phyloP scores from a whole-genome alignment of 1,140 invertebrate genomes.

The Drosophila ogumai region DNA sequence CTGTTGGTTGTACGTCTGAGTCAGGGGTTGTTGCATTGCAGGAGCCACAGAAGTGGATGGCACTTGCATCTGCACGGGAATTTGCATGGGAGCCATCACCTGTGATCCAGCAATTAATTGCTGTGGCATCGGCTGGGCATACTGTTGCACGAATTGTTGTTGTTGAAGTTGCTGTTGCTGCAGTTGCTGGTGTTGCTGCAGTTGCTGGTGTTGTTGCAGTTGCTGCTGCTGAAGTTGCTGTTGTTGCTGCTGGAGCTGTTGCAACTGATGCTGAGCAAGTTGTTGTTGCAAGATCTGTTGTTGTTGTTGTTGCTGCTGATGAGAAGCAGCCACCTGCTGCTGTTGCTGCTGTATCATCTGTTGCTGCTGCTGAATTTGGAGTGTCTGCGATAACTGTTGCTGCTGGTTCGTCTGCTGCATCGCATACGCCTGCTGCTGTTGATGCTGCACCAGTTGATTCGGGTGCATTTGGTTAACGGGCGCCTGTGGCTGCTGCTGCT shows the following conservation, averaged over 20 bases:
- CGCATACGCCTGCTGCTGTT: slow-evolving; percentile 34
- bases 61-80: slow-evolving; percentile 63
- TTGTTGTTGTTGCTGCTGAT: slow-evolving; percentile 59
- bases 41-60: slow-evolving; percentile 40
- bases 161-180: slow-evolving; percentile 57
- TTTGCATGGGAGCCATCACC: slow-evolving; percentile 80
- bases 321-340: slow-evolving; percentile 39
- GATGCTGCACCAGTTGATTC: slow-evolving; percentile 38
- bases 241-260: slow-evolving; percentile 44
- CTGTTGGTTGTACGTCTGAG: slow-evolving; percentile 33
- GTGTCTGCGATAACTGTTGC: slow-evolving; percentile 44
- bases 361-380: slow-evolving; percentile 47
- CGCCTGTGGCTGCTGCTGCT: slow-evolving; percentile 29
- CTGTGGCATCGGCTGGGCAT: slow-evolving; percentile 52
- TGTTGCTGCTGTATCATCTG: slow-evolving; percentile 48
- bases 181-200: slow-evolving; percentile 39
- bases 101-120: slow-evolving; percentile 85
- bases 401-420: slow-evolving; percentile 50
- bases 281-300: slow-evolving; percentile 55
- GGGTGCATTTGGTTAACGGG: slow-evolving; percentile 43
- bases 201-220: slow-evolving; percentile 32
- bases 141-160: slow-evolving; percentile 74
- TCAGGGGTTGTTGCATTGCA: slow-evolving; percentile 41
- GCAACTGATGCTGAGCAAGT: slow-evolving; percentile 49
- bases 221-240: slow-evolving; percentile 46